Conservation (phyloP, 2,113 vertebrate genomes). For the Hippocampus guttulatus region DNA sequence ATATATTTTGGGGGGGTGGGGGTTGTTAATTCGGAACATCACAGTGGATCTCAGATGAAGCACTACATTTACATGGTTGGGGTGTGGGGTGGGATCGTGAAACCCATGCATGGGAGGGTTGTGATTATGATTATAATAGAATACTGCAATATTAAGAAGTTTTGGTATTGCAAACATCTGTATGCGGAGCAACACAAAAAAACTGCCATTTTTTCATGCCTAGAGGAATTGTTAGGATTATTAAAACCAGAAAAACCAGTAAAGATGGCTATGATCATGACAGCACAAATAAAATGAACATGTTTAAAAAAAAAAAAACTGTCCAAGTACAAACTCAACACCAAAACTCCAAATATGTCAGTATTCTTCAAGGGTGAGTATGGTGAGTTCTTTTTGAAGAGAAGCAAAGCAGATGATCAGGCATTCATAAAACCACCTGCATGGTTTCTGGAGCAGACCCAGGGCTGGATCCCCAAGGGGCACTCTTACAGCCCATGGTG, state of each 20-base stretch:
- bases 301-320: not conserved
- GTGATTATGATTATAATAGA: constrained; percentile 40
- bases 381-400: constrained; percentile 38
- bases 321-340: constrained; percentile 33
- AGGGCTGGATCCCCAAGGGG: constrained; percentile 98
- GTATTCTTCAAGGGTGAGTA: constrained; percentile 48
- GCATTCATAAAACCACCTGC: constrained; percentile 89
- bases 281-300: not conserved
- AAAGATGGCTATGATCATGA: constrained; percentile 7
- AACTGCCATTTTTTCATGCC: not conserved
- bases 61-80: constrained; percentile 18
- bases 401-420: constrained; percentile 51
- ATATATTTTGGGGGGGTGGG: no score
- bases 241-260: not conserved
- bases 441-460: constrained; percentile 93
- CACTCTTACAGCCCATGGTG: constrained; percentile 97
- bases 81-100: constrained; percentile 51
- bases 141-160: constrained; percentile 54
- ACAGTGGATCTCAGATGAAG: constrained; percentile 14
- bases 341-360: constrained; percentile 60
- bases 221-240: not conserved
- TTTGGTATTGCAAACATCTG: constrained; percentile 30
- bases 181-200: not conserved
- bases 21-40: not conserved
- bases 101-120: constrained; percentile 42